Evolutionary conservation across 2,888 invertebrate genomes (phyloP), one percentile per base, ranked within the genome.

Genomic region (Rhagium mordax): DNA sequence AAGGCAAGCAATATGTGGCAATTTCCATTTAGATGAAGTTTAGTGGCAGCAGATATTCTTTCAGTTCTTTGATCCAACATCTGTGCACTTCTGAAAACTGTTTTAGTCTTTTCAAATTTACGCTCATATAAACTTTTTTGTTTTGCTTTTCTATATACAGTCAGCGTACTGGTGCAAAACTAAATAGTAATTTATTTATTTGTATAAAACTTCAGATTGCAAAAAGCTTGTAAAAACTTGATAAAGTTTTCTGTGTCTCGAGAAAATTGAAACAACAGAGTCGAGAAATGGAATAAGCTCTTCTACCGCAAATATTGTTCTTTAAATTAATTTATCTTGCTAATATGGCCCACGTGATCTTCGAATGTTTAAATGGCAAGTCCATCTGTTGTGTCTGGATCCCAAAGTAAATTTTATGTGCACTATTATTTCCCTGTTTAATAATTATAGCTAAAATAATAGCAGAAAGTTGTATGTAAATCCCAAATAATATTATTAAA

Each of bases 11-110:
- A 83, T 83, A 82, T 82, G 82, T 82, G 78, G 79, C 82, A 83
- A 84, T 84, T 84, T 84, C 84, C 84, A 84, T 84, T 84, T 84
- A 84, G 83, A 83, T 84, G 82, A 82, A 84, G 81, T 83, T 83
- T 81, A 79, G 76, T 79, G 76, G 73, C 78, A 71, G 75, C 77
- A 75, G 78, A 80, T 80, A 81, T 82, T 81, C 80, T 81, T 82
- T 81, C 78, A 66, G 78, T 81, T 80, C 81, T 82, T 78, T 79
- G 78, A 78, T 74, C 76, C 75, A 79, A 81, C 82, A 83, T 82
- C 81, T 83, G 83, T 81, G 81, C 78, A 81, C 76, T 81, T 80
- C 76, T 71, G 80, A 76, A 74, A 81, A 79, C 71, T 78, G 78
- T 80, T 79, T 79, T 73, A 71, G 73, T 75, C 76, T 70, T 62